Conservation (phyloP, 35 echinoderm and acorn worm genomes). For the Patiria miniata region DNA sequence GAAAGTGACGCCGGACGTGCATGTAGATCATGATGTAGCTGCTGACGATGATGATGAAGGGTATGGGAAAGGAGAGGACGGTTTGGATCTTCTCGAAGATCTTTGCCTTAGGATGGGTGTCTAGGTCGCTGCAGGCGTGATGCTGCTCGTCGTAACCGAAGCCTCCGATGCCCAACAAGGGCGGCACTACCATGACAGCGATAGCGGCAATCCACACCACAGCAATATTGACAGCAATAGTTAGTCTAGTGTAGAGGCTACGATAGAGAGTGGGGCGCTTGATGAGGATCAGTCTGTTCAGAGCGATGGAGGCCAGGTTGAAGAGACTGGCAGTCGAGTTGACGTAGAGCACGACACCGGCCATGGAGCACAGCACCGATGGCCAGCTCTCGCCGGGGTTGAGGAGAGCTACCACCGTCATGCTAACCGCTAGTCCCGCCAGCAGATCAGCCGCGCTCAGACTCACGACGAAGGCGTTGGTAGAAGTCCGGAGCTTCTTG, state of each 20-base stretch:
- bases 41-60: conserved; percentile 39
- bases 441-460: conserved; percentile 78
- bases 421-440: conserved; percentile 58
- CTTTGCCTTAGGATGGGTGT: conserved; percentile 34
- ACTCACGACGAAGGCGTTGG: conserved; percentile 73
- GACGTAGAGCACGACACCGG: conserved; percentile 37
- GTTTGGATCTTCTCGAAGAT: conserved; percentile 10
- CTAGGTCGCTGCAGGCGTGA: conserved; percentile 34
- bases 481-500: conserved; percentile 67
- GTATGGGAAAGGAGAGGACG: conserved; percentile 29
- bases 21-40: conserved; percentile 50
- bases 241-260: conserved; percentile 39
- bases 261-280: conserved; percentile 49
- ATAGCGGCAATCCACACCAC: conserved; percentile 61
- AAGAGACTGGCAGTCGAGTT: conserved; percentile 69
- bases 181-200: not conserved
- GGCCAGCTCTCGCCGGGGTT: conserved; percentile 18
- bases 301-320: conserved; percentile 63
- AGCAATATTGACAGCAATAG: conserved; percentile 29
- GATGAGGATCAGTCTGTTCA: conserved; percentile 62
- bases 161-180: conserved; percentile 33
- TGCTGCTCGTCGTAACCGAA: conserved; percentile 50
- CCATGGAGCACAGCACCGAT: conserved; percentile 42
- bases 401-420: conserved; percentile 57
- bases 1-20: conserved; percentile 38